Conservation (phyloP, 1,140 invertebrate genomes). For the Chionoecetes opilio region DNA sequence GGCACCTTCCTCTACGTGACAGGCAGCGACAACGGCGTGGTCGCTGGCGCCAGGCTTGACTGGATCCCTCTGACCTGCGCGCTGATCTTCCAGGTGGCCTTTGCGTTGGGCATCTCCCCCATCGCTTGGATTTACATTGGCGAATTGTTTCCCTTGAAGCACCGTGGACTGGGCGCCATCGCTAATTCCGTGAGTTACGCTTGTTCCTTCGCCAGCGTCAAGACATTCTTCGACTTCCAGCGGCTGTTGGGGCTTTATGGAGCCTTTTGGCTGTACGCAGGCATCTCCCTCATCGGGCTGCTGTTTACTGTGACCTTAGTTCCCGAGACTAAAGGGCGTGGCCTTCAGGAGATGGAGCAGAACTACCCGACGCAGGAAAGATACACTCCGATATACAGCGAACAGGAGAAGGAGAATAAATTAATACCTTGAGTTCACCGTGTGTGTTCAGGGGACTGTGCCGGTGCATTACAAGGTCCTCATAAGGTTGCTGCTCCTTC, state of each 20-base stretch:
- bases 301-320: slow-evolving; percentile 93
- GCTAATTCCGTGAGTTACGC: slow-evolving; percentile 94
- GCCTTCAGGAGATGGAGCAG: slow-evolving; percentile 93
- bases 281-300: slow-evolving; percentile 91
- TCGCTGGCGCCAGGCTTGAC: slow-evolving; percentile 85
- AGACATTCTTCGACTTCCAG: slow-evolving; percentile 93
- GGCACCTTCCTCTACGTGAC: slow-evolving; percentile 90
- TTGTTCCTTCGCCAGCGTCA: slow-evolving; percentile 94
- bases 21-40: slow-evolving; percentile 82
- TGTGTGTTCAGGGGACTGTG: neutral
- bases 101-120: slow-evolving; percentile 94
- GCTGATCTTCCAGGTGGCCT: slow-evolving; percentile 91
- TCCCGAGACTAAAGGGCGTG: slow-evolving; percentile 94
- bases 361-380: slow-evolving; percentile 71
- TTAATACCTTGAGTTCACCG: slow-evolving; percentile 66
- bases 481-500: neutral
- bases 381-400: slow-evolving; percentile 79
- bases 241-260: slow-evolving; percentile 90
- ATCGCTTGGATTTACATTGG: slow-evolving; percentile 94
- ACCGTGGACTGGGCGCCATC: slow-evolving; percentile 92
- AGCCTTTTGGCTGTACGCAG: slow-evolving; percentile 95
- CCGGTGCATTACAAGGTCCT: neutral
- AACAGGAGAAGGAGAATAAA: slow-evolving; percentile 75
- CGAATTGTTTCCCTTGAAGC: slow-evolving; percentile 94
- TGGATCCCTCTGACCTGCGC: slow-evolving; percentile 93